Conservation (phyloP, 1,140 invertebrate genomes). For the Watersipora subatra region DNA sequence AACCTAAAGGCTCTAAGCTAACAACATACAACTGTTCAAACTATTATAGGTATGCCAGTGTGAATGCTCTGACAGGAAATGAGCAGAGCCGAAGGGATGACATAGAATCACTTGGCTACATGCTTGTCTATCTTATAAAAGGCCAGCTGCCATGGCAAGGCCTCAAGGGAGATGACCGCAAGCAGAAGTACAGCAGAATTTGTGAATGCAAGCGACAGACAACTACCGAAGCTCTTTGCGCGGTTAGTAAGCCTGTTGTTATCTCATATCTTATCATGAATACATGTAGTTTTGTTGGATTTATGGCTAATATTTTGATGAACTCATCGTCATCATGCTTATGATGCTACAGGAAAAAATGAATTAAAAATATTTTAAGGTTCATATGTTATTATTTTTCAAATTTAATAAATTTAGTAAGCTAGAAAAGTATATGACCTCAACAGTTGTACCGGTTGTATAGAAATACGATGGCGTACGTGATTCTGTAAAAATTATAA, state of each 20-base stretch:
- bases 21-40: too few species aligned
- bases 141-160: slow-evolving; percentile 89
- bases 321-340: too few species aligned
- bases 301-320: slow-evolving; percentile 52
- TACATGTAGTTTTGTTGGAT: slow-evolving; percentile 21
- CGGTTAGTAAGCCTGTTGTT: slow-evolving; percentile 17
- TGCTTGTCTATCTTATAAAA: slow-evolving; percentile 86
- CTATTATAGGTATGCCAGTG: slow-evolving; percentile 23
- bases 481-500: too few species aligned
- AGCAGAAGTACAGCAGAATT: slow-evolving; percentile 48
- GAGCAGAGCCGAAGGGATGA: slow-evolving; percentile 67
- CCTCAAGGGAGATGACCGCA: slow-evolving; percentile 46
- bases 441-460: too few species aligned
- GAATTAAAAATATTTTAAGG: too few species aligned
- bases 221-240: slow-evolving; percentile 40
- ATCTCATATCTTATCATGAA: too few species aligned
- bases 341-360: slow-evolving; percentile 96
- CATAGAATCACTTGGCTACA: slow-evolving; percentile 90
- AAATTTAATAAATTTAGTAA: too few species aligned
- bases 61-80: slow-evolving; percentile 83
- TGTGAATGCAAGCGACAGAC: slow-evolving; percentile 46
- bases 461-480: too few species aligned
- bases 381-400: too few species aligned
- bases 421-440: too few species aligned
- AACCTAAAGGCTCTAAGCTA: too few species aligned